Evolutionary conservation across 2,888 invertebrate genomes (phyloP).

Genomic region (Teinopalpus imperialis): DNA sequence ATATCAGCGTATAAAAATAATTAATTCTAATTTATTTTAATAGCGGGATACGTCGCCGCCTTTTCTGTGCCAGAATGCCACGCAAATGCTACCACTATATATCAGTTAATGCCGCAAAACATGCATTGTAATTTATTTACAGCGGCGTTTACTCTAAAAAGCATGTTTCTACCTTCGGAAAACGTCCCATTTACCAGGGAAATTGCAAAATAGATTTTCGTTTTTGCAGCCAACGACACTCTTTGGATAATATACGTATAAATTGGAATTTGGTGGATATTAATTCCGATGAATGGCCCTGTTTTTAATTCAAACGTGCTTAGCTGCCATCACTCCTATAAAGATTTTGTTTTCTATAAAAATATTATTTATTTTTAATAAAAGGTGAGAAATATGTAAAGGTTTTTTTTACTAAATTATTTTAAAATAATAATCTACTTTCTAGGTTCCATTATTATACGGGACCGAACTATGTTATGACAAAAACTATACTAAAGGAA

Average conservation of each 20-base stretch:
- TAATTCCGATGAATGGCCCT: constrained; percentile 5
- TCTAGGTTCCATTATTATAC: no score
- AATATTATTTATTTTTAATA: no score
- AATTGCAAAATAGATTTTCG: constrained; percentile 45
- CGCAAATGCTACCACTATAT: constrained; percentile 37
- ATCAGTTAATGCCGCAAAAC: constrained; percentile 41
- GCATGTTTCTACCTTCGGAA: constrained; percentile 44
- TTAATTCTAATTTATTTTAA: constrained; percentile 24
- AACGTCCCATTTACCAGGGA: constrained; percentile 43
- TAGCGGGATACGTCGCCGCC: constrained; percentile 20
- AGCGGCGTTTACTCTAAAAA: constrained; percentile 42
- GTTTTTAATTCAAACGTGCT: neutral
- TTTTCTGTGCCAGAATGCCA: constrained; percentile 32
- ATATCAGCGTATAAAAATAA: constrained; percentile 16
- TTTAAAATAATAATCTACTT: no score
- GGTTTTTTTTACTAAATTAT: no score
- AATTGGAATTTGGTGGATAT: constrained; percentile 19
- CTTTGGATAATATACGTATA: constrained; percentile 10
- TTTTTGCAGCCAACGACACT: constrained; percentile 18
- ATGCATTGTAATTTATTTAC: constrained; percentile 43
- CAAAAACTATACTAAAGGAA: no score
- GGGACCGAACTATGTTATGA: no score
- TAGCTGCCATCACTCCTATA: neutral
- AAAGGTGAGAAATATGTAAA: no score
- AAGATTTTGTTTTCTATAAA: neutral